Conservation (phyloP, 2,888 invertebrate species). For the Microctonus hyperodae region DNA sequence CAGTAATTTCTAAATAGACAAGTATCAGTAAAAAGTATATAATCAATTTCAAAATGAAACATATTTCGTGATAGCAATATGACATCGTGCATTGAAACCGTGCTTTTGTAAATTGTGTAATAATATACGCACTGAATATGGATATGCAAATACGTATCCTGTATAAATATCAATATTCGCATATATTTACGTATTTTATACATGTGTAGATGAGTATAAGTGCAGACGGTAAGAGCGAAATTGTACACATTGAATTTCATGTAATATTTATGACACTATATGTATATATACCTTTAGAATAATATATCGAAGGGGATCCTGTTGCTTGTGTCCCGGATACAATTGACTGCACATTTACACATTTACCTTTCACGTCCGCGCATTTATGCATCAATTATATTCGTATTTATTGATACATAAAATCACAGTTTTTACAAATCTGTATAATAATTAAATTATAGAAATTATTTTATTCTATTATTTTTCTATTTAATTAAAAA, state of each 20-base stretch:
- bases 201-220: neutral
- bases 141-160: too few species aligned
- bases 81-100: slow-evolving; percentile 3
- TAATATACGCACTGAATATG: too few species aligned
- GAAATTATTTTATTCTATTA: too few species aligned
- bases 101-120: slow-evolving; percentile 10
- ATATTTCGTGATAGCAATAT: slow-evolving; percentile 1
- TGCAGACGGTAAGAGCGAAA: slow-evolving; percentile 25
- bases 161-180: neutral
- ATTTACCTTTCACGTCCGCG: too few species aligned
- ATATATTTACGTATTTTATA: neutral
- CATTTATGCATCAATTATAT: too few species aligned
- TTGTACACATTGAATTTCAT: slow-evolving; percentile 36
- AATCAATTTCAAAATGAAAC: neutral
- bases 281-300: slow-evolving; percentile 40
- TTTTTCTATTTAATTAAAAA: too few species aligned
- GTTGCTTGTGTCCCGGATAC: slow-evolving; percentile 36
- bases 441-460: too few species aligned
- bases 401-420: too few species aligned
- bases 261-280: slow-evolving; percentile 44
- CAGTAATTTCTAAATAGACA: too few species aligned
- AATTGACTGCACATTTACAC: slow-evolving; percentile 37
- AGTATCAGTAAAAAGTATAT: neutral
- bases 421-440: too few species aligned
- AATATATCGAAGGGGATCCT: slow-evolving; percentile 30